Evolutionary conservation across 2,797 vertebrate species (phyloP).

Genomic region (Microhierax caerulescens): DNA sequence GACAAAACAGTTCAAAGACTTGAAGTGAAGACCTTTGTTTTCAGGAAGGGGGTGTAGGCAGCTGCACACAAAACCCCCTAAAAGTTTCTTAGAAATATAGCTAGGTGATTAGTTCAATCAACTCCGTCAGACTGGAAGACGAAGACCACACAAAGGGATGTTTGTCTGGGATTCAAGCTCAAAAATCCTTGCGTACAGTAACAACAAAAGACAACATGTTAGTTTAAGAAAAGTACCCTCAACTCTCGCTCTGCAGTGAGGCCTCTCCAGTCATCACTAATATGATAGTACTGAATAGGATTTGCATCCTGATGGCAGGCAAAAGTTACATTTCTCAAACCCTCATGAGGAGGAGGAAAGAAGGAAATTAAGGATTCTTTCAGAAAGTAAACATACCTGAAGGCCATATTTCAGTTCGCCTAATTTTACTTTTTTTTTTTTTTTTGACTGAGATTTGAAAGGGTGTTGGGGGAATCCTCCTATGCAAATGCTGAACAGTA

Average conservation of each 20-base stretch:
- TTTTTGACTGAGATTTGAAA: neutral
- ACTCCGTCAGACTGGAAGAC: neutral
- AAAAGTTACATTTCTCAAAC: neutral
- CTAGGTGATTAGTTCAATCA: constrained; percentile 7
- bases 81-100: neutral
- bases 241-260: neutral
- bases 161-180: neutral
- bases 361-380: neutral
- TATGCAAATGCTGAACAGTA: neutral
- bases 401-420: neutral
- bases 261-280: neutral
- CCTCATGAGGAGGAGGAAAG: neutral
- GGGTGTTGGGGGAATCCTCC: neutral
- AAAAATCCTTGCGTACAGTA: constrained; percentile 3
- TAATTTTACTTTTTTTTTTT: neutral
- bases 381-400: neutral
- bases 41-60: neutral
- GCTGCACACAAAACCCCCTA: neutral
- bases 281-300: neutral
- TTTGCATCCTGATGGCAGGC: neutral
- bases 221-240: neutral
- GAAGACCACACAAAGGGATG: constrained; percentile 29
- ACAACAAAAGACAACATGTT: neutral
- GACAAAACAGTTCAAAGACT: neutral
- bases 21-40: neutral